These are phyloP conservation scores for Atopsyche davidsoni DNA, from an alignment of 1,140 invertebrate genomes.

Conservation along the genomic window DNA sequence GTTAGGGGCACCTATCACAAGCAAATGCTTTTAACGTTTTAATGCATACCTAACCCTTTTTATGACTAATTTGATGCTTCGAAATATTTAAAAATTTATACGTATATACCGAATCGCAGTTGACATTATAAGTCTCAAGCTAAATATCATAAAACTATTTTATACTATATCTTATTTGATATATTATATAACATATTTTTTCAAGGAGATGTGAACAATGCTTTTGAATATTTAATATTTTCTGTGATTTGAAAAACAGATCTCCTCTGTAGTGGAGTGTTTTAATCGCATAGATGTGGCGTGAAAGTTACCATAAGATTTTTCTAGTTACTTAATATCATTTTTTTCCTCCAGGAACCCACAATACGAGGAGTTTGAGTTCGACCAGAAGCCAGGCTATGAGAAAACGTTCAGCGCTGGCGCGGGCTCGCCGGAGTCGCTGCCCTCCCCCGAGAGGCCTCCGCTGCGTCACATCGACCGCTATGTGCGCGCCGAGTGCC, in stretches of 20 bases:
- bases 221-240: background rate
- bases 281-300: background rate
- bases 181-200: too few species aligned
- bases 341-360: constrained; percentile 40
- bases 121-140: too few species aligned
- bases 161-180: too few species aligned
- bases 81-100: too few species aligned
- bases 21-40: too few species aligned
- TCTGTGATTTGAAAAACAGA: background rate
- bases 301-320: background rate
- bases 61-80: too few species aligned
- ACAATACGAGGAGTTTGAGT: constrained; percentile 48
- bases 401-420: constrained; percentile 50
- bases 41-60: too few species aligned
- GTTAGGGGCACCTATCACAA: too few species aligned
- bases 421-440: constrained; percentile 55
- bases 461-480: constrained; percentile 81
- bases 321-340: background rate
- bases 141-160: too few species aligned
- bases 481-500: constrained; percentile 80
- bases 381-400: constrained; percentile 45
- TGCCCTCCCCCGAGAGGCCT: constrained; percentile 68
- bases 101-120: too few species aligned
- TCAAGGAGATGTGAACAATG: background rate
- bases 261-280: too few species aligned